phyloP scores from a whole-genome alignment of 2,888 invertebrate genomes.

The Mycalesis mineus region DNA sequence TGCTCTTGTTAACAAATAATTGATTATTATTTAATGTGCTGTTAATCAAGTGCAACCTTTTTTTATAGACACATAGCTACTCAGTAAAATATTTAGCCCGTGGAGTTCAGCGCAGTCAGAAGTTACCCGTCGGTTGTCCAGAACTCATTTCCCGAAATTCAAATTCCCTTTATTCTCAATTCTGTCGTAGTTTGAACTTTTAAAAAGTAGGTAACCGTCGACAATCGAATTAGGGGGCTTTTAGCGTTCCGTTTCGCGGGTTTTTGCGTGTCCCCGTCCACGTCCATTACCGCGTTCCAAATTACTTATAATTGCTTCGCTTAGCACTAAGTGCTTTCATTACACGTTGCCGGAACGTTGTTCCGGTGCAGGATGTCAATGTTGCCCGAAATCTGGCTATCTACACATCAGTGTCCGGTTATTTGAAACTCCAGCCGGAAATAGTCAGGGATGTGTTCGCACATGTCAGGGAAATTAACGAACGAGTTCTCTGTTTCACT shows the following conservation, averaged over 20 bases:
- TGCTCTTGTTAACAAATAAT: too few species aligned
- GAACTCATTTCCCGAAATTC: slow-evolving; percentile 25
- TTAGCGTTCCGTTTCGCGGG: slow-evolving; percentile 73
- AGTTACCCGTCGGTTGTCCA: slow-evolving; percentile 28
- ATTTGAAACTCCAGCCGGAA: too few species aligned
- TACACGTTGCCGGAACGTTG: slow-evolving; percentile 58
- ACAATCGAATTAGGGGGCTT: slow-evolving; percentile 77
- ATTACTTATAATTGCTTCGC: slow-evolving; percentile 78
- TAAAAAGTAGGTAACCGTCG: slow-evolving; percentile 56
- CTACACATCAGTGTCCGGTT: neutral
- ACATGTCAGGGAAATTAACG: too few species aligned
- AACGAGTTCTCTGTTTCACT: too few species aligned
- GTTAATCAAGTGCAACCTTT: too few species aligned
- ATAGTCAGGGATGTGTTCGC: too few species aligned
- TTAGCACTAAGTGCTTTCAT: slow-evolving; percentile 78
- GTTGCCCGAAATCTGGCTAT: slow-evolving; percentile 44
- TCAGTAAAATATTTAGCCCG: too few species aligned
- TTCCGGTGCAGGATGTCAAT: slow-evolving; percentile 54
- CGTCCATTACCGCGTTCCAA: slow-evolving; percentile 72
- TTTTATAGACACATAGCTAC: too few species aligned
- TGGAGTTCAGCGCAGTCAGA: slow-evolving; percentile 30
- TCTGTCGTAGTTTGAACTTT: slow-evolving; percentile 48
- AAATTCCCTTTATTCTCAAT: slow-evolving; percentile 39
- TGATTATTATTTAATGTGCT: too few species aligned
- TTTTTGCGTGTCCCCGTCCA: slow-evolving; percentile 76